phyloP scores from a whole-genome alignment of 2,797 vertebrate species.

The Sternotherus odoratus region DNA sequence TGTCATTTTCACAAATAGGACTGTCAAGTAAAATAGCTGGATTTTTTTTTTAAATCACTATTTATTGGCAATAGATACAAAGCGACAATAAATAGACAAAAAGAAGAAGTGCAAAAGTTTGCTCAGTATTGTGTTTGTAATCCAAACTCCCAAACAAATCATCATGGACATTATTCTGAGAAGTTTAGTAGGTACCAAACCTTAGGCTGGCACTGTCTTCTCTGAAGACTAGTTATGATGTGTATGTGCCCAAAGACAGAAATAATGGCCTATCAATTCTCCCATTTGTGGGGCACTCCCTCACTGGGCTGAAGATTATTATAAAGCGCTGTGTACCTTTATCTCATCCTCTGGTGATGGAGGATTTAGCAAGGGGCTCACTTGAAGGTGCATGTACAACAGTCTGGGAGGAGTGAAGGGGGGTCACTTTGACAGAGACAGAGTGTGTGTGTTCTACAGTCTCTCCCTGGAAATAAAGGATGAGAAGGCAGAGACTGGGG shows the following conservation, averaged over 20 bases:
- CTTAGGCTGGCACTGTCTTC: neutral
- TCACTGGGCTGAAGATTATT: neutral
- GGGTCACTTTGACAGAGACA: too few species aligned
- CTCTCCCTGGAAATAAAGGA: too few species aligned
- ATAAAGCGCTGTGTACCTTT: neutral
- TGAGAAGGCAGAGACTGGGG: neutral
- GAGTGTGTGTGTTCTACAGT: too few species aligned
- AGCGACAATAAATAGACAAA: neutral
- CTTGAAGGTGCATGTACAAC: neutral
- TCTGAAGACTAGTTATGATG: neutral
- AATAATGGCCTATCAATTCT: neutral
- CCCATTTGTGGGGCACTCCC: neutral
- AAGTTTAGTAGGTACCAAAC: neutral
- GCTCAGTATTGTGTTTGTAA: neutral
- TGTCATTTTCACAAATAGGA: neutral
- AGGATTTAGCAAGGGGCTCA: constrained; percentile 5
- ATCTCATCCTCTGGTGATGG: constrained; percentile 17
- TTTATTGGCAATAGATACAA: neutral
- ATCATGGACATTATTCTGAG: neutral
- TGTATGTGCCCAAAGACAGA: neutral
- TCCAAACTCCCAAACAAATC: neutral
- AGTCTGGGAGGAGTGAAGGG: neutral
- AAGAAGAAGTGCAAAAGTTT: neutral
- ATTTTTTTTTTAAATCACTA: neutral
- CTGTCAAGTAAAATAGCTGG: neutral